phyloP scores from a whole-genome alignment of 1,140 invertebrate species.

The Ceratitis capitata region DNA sequence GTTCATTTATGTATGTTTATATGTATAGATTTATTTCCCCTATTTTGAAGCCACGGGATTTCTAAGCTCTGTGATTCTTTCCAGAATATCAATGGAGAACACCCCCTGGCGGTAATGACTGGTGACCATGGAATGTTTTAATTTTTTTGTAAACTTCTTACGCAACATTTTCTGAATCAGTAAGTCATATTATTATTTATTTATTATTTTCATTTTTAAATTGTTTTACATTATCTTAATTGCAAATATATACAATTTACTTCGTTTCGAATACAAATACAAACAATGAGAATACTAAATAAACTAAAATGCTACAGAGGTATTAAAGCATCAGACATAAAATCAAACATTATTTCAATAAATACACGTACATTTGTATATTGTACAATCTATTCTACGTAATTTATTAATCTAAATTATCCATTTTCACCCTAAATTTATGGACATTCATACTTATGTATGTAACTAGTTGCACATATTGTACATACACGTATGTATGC shows the following conservation, averaged over 20 bases:
- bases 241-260: background rate
- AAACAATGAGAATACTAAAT: background rate
- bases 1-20: too few relatives aligned
- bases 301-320: background rate
- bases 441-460: too few relatives aligned
- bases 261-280: background rate
- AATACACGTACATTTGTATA: background rate
- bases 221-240: background rate
- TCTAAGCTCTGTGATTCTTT: too few relatives aligned
- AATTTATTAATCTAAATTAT: too few relatives aligned
- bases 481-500: too few relatives aligned
- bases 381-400: background rate
- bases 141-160: constrained; percentile 4
- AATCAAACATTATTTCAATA: background rate
- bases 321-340: constrained; percentile 33
- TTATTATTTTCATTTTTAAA: background rate
- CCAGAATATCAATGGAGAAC: too few relatives aligned
- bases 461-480: too few relatives aligned
- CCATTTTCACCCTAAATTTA: background rate
- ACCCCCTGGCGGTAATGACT: too few relatives aligned
- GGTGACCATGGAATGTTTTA: background rate
- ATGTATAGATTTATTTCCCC: too few relatives aligned
- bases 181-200: constrained; percentile 5
- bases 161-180: background rate
- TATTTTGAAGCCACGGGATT: too few relatives aligned